A percentile compares a stretch with the other conserved stretches of the same genome.
Conservation (phyloP, 2,113 vertebrate species). For the Haemorhous mexicanus region DNA sequence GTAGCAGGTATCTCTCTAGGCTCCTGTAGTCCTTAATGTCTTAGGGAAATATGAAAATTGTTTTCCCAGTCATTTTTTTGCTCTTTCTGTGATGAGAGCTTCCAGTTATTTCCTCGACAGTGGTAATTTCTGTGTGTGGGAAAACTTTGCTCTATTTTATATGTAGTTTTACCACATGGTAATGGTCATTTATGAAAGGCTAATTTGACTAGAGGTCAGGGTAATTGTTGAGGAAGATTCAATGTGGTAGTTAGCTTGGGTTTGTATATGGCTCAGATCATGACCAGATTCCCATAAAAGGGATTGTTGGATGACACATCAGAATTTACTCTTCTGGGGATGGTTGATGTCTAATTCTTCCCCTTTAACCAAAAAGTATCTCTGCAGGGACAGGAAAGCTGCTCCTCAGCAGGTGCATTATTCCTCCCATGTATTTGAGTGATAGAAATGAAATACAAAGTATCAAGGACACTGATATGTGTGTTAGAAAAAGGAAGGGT, state of each 20-base stretch:
- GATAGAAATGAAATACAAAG: not conserved
- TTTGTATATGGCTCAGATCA: not conserved
- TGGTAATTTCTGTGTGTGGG: not conserved
- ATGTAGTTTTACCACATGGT: not conserved
- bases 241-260: accelerated
- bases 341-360: not conserved
- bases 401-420: not conserved
- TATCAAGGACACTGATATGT: not conserved
- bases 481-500: not conserved
- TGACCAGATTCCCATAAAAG: not conserved
- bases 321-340: not conserved
- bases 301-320: not conserved
- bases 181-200: not conserved
- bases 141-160: not conserved
- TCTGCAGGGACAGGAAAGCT: not conserved
- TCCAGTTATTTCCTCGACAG: not conserved
- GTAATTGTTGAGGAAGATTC: not conserved
- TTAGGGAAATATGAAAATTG: not conserved
- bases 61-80: not conserved
- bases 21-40: not conserved
- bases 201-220: not conserved
- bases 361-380: not conserved
- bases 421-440: not conserved
- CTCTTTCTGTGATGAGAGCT: not conserved
- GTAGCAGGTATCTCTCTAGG: not conserved